phyloP scores from a whole-genome alignment of 2,888 invertebrate species.

The Syritta pipiens region DNA sequence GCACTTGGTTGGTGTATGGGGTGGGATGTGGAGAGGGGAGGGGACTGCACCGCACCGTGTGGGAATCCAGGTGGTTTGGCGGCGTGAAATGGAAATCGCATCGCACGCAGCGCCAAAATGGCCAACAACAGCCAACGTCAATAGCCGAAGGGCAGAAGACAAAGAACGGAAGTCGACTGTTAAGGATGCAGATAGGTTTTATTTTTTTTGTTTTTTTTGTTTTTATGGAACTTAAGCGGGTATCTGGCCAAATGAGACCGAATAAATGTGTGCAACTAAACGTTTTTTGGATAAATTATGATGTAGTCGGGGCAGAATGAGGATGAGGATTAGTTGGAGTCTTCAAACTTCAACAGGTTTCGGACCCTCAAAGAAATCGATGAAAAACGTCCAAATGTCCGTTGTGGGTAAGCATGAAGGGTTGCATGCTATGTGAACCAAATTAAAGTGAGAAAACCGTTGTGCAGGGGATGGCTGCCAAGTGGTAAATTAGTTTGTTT shows the following conservation, averaged over 20 bases:
- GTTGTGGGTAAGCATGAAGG: too few species aligned
- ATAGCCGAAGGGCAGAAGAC: slow-evolving; percentile 52
- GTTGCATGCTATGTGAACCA: too few species aligned
- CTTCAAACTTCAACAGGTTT: too few species aligned
- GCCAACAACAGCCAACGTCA: slow-evolving; percentile 61
- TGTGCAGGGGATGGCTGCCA: too few species aligned
- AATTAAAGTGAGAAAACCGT: too few species aligned
- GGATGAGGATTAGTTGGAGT: slow-evolving; percentile 51
- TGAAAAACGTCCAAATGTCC: too few species aligned
- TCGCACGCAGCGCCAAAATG: slow-evolving; percentile 60
- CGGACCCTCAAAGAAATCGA: too few species aligned
- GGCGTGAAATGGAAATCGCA: slow-evolving; percentile 64
- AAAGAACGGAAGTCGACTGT: slow-evolving; percentile 69
- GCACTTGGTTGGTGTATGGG: not conserved
- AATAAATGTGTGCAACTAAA: slow-evolving; percentile 48
- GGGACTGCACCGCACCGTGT: slow-evolving; percentile 10
- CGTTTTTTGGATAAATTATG: slow-evolving; percentile 14
- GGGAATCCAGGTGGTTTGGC: slow-evolving; percentile 36
- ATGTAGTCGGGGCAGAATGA: not conserved
- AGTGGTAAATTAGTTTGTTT: too few species aligned
- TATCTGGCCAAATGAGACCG: slow-evolving; percentile 46
- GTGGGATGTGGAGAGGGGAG: not conserved
- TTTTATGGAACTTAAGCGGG: not conserved
- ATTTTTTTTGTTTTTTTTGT: slow-evolving; percentile 10
- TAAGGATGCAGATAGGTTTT: slow-evolving; percentile 58